Evolutionary conservation across 1,140 invertebrate species (phyloP), one percentile per base, ranked within the genome.

Genomic region (Asbolus verrucosus): DNA sequence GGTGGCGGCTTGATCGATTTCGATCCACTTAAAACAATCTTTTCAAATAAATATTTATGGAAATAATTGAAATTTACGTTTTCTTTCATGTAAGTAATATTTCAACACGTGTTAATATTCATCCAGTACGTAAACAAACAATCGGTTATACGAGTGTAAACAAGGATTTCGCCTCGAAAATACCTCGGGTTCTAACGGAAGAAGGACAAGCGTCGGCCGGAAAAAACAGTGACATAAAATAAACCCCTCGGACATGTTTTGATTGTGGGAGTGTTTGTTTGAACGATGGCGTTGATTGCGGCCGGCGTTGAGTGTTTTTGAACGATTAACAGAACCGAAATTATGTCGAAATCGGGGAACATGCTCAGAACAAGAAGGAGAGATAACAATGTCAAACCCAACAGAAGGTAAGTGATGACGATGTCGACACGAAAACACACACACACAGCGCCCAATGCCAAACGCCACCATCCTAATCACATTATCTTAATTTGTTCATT

Each of bases 381-480:
- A 33, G 89, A 90, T 78, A 84, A 86, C 63, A 88, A 86, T 76
- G 83, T 90, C 70, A 90, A 90, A 76, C 88, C 88, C 1, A 90
- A 90, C 78, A 82, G 89, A 69, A 85, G 87, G 80, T 81, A 74
- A 79, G n/a, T n/a, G 11, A 33, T 33, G 30, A 41, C 9, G n/a
- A 16, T 30, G 4, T 33, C 24, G 24, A 27, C 24, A 8, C 24
- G 24, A 27, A 3, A 8, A 27, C 24, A 27, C 24, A 3, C 24
- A 8, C 24, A 3, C 18, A 63, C 61, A 39, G 18, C 3, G 3
- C 3, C 24, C 31, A 11, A 21, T 18, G 16, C 31, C 18, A 19
- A 0, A 41, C 39, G 9, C 9, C 24, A 8, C 24, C 24, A 3
- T 27, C 24, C 8, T 33, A 14, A 36, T 50, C 43, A n/a, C n/a